A percentile compares a stretch with the other conserved stretches of the same genome.
These are phyloP conservation scores for Butorides virescens DNA, from an alignment of 2,113 vertebrate species.

Conservation along the genomic window DNA sequence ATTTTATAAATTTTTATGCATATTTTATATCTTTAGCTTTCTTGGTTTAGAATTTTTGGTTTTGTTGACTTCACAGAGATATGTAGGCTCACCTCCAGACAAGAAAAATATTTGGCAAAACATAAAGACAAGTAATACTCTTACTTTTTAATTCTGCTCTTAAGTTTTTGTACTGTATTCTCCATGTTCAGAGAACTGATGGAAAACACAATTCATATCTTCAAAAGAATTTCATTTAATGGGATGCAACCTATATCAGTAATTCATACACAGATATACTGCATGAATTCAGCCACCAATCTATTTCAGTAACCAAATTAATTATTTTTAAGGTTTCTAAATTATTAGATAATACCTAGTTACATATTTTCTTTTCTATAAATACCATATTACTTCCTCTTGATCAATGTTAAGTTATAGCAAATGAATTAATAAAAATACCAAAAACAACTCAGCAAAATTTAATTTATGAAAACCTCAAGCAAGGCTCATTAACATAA, in stretches of 20 bases:
- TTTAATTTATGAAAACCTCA: background rate
- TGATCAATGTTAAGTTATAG: background rate
- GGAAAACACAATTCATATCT: background rate
- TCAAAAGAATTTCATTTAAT: conserved; percentile 17
- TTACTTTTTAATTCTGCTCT: background rate
- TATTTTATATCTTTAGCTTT: background rate
- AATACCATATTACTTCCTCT: background rate
- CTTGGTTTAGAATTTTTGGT: background rate
- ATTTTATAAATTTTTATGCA: background rate
- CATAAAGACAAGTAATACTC: background rate
- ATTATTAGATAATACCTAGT: background rate
- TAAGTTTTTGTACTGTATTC: background rate
- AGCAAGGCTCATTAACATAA: background rate
- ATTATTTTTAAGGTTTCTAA: conserved; percentile 13
- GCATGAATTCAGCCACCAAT: background rate
- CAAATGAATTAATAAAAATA: background rate
- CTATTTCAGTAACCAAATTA: background rate
- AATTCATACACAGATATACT: background rate
- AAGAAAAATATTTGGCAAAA: background rate
- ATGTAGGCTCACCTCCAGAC: background rate
- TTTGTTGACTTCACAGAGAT: background rate
- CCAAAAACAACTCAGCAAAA: background rate
- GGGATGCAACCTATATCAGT: background rate
- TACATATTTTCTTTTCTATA: background rate
- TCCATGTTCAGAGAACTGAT: background rate